phyloP scores from a whole-genome alignment of 2,888 invertebrate species.

The Drosophila siamana region DNA sequence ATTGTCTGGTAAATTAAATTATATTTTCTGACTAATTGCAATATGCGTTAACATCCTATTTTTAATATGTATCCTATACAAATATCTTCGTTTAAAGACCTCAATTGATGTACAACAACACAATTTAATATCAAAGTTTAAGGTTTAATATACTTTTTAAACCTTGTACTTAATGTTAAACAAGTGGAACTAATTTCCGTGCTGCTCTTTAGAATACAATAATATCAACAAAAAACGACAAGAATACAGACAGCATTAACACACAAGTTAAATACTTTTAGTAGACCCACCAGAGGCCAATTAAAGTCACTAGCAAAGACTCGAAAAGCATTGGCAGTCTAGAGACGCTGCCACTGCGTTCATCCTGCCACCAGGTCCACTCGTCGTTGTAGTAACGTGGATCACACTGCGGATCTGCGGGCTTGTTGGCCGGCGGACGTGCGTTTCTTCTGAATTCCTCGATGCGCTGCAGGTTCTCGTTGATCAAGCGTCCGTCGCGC shows the following conservation, averaged over 20 bases:
- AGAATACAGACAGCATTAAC: background rate
- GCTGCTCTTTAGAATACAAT: background rate
- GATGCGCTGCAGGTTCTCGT: conserved; percentile 84
- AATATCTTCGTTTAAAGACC: too few species aligned
- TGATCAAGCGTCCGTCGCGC: conserved; percentile 59
- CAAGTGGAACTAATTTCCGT: background rate
- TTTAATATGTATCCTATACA: too few species aligned
- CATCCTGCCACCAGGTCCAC: conserved; percentile 88
- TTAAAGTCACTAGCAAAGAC: conserved; percentile 6
- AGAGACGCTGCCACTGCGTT: conserved; percentile 15
- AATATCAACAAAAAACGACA: background rate
- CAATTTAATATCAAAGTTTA: background rate
- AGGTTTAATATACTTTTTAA: too few species aligned
- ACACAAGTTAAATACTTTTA: background rate
- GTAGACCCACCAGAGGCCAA: background rate
- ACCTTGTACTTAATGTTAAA: background rate
- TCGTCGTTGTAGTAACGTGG: conserved; percentile 87
- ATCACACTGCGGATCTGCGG: conserved; percentile 86
- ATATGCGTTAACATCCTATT: too few species aligned
- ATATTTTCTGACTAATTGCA: too few species aligned
- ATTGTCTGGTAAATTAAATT: too few species aligned
- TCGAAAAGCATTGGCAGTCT: background rate
- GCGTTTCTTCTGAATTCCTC: conserved; percentile 85
- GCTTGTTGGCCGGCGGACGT: conserved; percentile 85
- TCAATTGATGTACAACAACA: background rate